These are phyloP conservation scores for Drosophila subobscura DNA, from an alignment of 1,140 invertebrate species.

Conservation along the genomic window DNA sequence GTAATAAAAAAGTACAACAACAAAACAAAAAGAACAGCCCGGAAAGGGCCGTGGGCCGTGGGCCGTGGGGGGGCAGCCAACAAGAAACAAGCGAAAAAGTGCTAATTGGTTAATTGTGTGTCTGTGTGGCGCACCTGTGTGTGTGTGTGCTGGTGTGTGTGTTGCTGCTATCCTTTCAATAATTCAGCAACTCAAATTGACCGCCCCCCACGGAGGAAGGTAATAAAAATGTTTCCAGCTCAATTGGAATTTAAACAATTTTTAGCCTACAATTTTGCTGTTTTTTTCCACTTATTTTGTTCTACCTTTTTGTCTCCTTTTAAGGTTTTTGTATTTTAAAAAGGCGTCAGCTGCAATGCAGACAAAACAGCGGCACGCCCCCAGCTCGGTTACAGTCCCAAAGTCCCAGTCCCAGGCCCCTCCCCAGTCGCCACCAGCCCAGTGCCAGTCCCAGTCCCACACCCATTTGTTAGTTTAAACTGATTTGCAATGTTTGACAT, in stretches of 20 bases:
- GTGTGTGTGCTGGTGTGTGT: slow-evolving; percentile 7
- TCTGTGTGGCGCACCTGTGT: slow-evolving; percentile 21
- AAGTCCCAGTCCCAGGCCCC: neutral
- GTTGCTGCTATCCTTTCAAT: slow-evolving; percentile 28
- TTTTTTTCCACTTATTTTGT: neutral
- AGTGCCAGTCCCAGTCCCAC: slow-evolving; percentile 27
- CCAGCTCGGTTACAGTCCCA: slow-evolving; percentile 1
- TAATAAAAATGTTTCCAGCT: neutral
- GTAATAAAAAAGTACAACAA: slow-evolving; percentile 37
- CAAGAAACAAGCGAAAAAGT: slow-evolving; percentile 50
- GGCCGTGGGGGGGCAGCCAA: slow-evolving; percentile 20
- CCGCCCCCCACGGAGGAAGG: neutral
- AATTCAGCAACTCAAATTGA: slow-evolving; percentile 41
- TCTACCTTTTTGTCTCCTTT: neutral
- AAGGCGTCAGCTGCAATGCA: slow-evolving; percentile 54
- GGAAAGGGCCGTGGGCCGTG: neutral
- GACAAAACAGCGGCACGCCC: slow-evolving; percentile 51
- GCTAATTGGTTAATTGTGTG: slow-evolving; percentile 52
- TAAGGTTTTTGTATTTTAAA: slow-evolving; percentile 16
- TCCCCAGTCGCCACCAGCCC: too few species aligned
- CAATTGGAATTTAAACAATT: slow-evolving; percentile 5
- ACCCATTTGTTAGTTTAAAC: slow-evolving; percentile 75
- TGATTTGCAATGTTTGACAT: slow-evolving; percentile 82
- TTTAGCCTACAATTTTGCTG: slow-evolving; percentile 12
- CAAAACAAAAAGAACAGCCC: too few species aligned